Evolutionary conservation across 1,140 invertebrate genomes (phyloP).

Genomic region (Drosophila hydei): DNA sequence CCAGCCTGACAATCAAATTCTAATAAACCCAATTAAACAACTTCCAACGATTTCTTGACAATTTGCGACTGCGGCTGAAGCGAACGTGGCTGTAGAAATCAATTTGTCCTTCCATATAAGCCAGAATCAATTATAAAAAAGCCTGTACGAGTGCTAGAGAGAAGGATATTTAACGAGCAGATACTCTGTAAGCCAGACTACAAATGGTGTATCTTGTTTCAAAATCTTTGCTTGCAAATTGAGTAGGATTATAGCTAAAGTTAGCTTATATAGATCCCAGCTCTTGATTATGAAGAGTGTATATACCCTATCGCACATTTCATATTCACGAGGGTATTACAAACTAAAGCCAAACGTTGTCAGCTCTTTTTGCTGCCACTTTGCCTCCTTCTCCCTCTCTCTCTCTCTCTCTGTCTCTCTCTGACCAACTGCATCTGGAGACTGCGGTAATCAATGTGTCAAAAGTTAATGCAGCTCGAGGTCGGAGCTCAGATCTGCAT

Average conservation of each 20-base stretch:
- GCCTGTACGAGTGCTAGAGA: neutral
- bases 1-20: slow-evolving; percentile 59
- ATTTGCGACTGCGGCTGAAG: slow-evolving; percentile 3
- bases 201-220: too few relatives aligned
- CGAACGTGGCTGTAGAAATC: slow-evolving; percentile 2
- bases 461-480: slow-evolving; percentile 65
- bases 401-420: neutral
- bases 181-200: neutral
- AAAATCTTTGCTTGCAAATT: neutral
- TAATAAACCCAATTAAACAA: slow-evolving; percentile 70
- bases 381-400: neutral
- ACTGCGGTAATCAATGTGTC: slow-evolving; percentile 69
- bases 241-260: neutral
- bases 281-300: too few relatives aligned
- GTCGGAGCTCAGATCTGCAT: slow-evolving; percentile 49
- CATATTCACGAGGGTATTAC: slow-evolving; percentile 39
- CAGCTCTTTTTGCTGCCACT: slow-evolving; percentile 9
- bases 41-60: slow-evolving; percentile 26
- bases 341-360: slow-evolving; percentile 38
- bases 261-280: neutral
- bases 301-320: neutral
- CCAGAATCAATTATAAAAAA: neutral
- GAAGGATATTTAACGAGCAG: neutral
- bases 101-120: slow-evolving; percentile 7
- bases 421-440: neutral